These are phyloP conservation scores for Anadara kagoshimensis DNA, from an alignment of 1,140 invertebrate genomes.

Conservation along the genomic window DNA sequence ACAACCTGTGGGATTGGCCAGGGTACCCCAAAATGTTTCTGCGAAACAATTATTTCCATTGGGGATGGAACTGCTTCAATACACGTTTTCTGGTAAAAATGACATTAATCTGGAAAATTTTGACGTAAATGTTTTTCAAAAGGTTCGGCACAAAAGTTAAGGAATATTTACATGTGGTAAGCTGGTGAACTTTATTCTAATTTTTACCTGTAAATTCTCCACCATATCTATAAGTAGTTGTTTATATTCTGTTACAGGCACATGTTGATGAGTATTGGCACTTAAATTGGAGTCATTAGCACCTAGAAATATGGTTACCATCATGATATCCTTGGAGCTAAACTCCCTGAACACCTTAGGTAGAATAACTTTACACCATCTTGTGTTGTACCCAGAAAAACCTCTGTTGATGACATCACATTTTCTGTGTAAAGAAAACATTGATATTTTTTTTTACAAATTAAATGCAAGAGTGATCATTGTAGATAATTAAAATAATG, in stretches of 20 bases:
- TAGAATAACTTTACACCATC: conserved; percentile 67
- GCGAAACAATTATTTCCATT: too few relatives aligned
- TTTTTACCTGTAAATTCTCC: conserved; percentile 62
- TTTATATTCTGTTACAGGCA: conserved; percentile 70
- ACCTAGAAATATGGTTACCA: conserved; percentile 71
- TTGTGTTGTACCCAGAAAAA: conserved; percentile 73
- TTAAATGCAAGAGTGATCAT: not conserved
- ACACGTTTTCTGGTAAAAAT: too few relatives aligned
- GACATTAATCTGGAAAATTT: too few relatives aligned
- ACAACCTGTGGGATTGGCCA: too few relatives aligned
- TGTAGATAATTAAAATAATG: not conserved
- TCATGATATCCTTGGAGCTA: conserved; percentile 56
- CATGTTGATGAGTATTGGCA: conserved; percentile 66
- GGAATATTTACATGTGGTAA: too few relatives aligned
- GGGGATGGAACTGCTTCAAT: too few relatives aligned
- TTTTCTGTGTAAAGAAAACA: conserved; percentile 56
- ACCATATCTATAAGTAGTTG: conserved; percentile 68
- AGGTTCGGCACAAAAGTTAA: too few relatives aligned
- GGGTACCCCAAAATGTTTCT: too few relatives aligned
- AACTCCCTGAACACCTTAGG: conserved; percentile 61
- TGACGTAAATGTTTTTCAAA: too few relatives aligned
- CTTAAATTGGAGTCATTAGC: conserved; percentile 70
- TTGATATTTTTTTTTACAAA: conserved; percentile 6
- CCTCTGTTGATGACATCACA: conserved; percentile 74
- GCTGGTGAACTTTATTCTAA: not conserved